Percentiles rank a stretch among this genome's conserved stretches.
Evolutionary conservation across 2,113 vertebrate genomes (phyloP).

Genomic region (Pristiophorus japonicus): DNA sequence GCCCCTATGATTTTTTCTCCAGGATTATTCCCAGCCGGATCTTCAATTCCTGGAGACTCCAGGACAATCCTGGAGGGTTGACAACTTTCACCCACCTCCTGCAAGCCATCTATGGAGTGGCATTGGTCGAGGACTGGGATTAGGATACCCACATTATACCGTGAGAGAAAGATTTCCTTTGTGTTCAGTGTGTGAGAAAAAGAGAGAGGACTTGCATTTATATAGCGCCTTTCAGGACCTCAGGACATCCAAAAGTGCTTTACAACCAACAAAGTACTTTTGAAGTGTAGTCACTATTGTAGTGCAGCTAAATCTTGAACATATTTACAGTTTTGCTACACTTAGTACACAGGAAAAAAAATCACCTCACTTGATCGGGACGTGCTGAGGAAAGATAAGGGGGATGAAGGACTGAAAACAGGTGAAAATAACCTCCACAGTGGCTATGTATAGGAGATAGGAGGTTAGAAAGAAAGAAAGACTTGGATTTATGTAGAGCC

Average conservation of each 20-base stretch:
- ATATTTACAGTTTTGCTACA: not conserved
- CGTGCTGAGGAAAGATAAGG: not conserved
- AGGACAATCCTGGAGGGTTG: not conserved
- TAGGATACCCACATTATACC: not conserved
- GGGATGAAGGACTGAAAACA: not conserved
- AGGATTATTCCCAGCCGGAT: not conserved
- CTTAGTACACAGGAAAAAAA: not conserved
- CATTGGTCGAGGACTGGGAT: not conserved
- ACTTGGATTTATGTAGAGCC: no score
- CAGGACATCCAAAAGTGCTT: not conserved
- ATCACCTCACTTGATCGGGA: not conserved
- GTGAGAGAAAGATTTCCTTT: not conserved
- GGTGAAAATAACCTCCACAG: not conserved
- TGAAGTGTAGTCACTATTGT: not conserved
- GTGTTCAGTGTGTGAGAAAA: not conserved
- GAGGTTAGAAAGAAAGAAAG: no score
- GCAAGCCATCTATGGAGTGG: not conserved
- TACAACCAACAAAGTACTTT: not conserved
- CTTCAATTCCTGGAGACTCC: not conserved
- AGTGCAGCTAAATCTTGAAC: not conserved
- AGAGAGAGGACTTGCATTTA: not conserved
- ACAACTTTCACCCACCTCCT: not conserved
- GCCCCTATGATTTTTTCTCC: no score
- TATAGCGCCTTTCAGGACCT: not conserved
- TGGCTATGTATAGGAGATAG: not conserved